These are phyloP conservation scores for Chinchilla lanigera DNA, from an alignment of 2,113 vertebrate species.

Conservation along the genomic window DNA sequence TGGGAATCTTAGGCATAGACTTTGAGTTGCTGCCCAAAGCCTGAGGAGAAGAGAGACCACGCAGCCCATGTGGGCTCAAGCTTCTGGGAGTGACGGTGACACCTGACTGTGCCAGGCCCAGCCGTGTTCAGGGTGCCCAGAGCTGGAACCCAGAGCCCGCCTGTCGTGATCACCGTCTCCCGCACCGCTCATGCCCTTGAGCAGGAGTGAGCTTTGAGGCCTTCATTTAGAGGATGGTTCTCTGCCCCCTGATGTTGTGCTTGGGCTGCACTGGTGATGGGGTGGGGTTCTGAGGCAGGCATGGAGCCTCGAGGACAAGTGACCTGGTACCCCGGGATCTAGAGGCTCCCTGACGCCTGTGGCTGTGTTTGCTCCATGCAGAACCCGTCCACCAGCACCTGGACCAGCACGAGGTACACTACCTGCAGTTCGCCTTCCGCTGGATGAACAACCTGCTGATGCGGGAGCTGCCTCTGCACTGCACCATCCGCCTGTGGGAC, in stretches of 20 bases:
- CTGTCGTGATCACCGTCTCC: accelerated
- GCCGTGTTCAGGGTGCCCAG: neutral
- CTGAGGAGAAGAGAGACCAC: accelerated
- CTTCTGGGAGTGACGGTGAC: accelerated
- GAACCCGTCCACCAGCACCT: slow-evolving; percentile 95
- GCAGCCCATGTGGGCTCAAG: accelerated
- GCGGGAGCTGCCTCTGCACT: slow-evolving; percentile 95
- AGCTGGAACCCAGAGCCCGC: neutral
- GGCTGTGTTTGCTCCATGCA: slow-evolving; percentile 81
- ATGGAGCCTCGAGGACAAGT: neutral
- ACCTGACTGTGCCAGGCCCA: neutral
- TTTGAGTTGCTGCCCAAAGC: accelerated
- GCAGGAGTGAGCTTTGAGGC: accelerated
- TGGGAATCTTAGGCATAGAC: neutral
- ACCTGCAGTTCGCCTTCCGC: slow-evolving; percentile 98
- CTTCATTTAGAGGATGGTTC: neutral
- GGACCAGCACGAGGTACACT: slow-evolving; percentile 96
- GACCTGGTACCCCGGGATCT: accelerated
- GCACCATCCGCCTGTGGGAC: slow-evolving; percentile 97
- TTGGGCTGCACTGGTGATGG: accelerated
- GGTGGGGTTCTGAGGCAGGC: accelerated
- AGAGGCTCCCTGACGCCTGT: neutral
- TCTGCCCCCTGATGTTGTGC: accelerated
- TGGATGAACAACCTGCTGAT: slow-evolving; percentile 99
- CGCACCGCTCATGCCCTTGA: accelerated